phyloP scores from a whole-genome alignment of 2,113 vertebrate species.

The Psammodynastes pulverulentus region DNA sequence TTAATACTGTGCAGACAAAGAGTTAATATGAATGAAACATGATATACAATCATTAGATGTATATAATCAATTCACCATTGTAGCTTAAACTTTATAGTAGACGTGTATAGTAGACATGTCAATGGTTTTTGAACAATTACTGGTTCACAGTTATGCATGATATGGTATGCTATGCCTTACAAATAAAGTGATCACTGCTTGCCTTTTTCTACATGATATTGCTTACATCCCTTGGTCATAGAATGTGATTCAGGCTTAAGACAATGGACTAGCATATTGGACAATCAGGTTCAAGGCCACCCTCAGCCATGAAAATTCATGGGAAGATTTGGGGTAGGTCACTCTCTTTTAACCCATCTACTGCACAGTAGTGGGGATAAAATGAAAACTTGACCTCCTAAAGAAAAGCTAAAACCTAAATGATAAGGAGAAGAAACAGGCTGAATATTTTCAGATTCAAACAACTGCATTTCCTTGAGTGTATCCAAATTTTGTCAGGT shows the following conservation, averaged over 20 bases:
- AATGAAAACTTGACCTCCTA: background rate
- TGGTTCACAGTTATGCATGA: background rate
- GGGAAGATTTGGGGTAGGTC: background rate
- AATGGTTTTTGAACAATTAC: background rate
- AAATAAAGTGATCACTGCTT: background rate
- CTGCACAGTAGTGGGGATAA: background rate
- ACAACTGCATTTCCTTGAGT: background rate
- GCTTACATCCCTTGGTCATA: background rate
- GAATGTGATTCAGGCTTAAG: background rate
- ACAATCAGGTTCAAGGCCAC: background rate
- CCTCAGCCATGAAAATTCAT: background rate
- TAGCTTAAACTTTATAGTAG: background rate
- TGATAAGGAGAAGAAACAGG: background rate
- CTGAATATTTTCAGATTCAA: background rate
- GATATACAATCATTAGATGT: background rate
- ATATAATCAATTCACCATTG: background rate
- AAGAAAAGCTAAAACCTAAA: background rate
- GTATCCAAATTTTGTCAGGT: background rate
- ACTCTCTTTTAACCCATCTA: background rate
- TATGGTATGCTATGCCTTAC: background rate
- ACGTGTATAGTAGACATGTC: background rate
- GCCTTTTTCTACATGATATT: background rate
- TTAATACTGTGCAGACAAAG: background rate
- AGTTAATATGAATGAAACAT: background rate
- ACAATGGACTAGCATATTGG: background rate